These are phyloP conservation scores for Danionella cerebrum DNA, from an alignment of 2,113 vertebrate genomes.

Conservation along the genomic window DNA sequence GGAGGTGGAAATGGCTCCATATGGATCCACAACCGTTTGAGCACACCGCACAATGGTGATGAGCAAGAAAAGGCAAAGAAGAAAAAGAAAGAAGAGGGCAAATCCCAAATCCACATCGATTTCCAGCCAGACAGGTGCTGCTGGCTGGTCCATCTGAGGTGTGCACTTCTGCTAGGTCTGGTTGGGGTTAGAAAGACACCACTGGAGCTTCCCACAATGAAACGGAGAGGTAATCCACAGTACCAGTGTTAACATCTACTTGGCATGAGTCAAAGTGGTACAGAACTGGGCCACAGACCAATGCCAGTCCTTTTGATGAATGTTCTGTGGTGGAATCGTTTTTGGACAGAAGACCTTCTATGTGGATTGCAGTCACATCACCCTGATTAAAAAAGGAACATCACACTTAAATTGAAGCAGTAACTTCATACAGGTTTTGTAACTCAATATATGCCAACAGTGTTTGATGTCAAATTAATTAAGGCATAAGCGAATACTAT, in stretches of 20 bases:
- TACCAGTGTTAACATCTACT: background rate
- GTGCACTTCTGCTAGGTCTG: background rate
- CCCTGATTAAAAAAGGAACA: background rate
- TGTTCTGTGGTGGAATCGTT: background rate
- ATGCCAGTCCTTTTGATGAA: background rate
- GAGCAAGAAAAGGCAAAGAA: conserved; percentile 68
- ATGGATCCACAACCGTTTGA: conserved; percentile 70
- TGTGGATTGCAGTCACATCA: background rate
- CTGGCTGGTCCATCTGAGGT: conserved; percentile 51
- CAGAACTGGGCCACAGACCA: background rate
- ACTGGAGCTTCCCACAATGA: background rate
- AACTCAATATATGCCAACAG: background rate
- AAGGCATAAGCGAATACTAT: background rate
- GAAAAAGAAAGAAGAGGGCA: conserved; percentile 66
- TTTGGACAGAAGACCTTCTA: background rate
- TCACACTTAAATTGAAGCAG: background rate
- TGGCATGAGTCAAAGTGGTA: background rate
- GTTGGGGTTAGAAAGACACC: background rate
- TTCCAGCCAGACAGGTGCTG: conserved; percentile 42
- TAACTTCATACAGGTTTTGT: background rate
- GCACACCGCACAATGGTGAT: conserved; percentile 66
- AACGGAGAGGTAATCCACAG: background rate
- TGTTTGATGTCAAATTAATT: background rate
- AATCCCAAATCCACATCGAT: conserved; percentile 72
- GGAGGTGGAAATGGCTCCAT: conserved; percentile 70